Conservation (phyloP, 1,140 invertebrate species). For the Drosophila nikananu region DNA sequence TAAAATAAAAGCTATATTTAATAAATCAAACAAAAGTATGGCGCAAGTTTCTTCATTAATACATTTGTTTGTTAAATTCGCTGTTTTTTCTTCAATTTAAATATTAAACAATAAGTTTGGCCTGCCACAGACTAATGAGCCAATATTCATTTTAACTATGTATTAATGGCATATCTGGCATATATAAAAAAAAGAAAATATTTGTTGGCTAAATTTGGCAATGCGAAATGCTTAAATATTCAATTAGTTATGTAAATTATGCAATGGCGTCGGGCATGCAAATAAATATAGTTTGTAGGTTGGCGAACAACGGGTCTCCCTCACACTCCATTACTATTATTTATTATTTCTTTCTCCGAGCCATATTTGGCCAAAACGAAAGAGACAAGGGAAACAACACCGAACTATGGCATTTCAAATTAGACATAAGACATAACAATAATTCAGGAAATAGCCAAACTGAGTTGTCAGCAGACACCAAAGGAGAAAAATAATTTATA, state of each 20-base stretch:
- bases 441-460: conserved; percentile 46
- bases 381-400: conserved; percentile 3
- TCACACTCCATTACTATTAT: conserved; percentile 39
- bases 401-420: conserved; percentile 48
- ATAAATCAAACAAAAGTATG: neutral
- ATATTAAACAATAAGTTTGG: conserved; percentile 36
- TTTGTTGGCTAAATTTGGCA: conserved; percentile 50
- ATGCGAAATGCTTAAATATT: conserved; percentile 58
- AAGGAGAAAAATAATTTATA: conserved; percentile 23
- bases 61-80: neutral
- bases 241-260: conserved; percentile 67
- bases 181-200: conserved; percentile 12
- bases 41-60: neutral
- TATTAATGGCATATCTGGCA: conserved; percentile 33
- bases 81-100: conserved; percentile 18
- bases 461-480: conserved; percentile 33
- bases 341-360: conserved; percentile 31
- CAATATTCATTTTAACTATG: conserved; percentile 17
- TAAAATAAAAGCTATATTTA: neutral
- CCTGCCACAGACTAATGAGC: conserved; percentile 26
- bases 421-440: conserved; percentile 19
- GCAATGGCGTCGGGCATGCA: conserved; percentile 38
- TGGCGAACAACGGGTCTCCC: conserved; percentile 12
- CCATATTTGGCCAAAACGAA: conserved; percentile 25
- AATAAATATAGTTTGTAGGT: conserved; percentile 39